Percentiles rank a stretch among this genome's conserved stretches.
These are phyloP conservation scores for Sorex maritimensis DNA, from an alignment of 2,797 vertebrate species.

Conservation along the genomic window DNA sequence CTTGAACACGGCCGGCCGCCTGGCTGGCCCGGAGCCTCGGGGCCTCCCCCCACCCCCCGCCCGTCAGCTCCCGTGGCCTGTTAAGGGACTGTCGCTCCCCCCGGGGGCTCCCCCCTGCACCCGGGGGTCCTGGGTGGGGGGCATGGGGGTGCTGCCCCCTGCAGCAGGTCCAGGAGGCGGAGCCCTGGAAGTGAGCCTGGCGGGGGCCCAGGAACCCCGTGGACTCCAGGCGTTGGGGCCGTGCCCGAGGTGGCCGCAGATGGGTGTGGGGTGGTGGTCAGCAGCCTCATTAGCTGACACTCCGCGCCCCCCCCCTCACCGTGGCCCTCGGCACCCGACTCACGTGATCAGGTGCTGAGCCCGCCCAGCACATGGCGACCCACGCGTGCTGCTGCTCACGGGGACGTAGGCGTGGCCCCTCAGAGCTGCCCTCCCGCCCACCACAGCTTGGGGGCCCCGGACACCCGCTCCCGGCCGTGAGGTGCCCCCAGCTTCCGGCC, in stretches of 20 bases:
- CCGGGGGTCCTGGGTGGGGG: background rate
- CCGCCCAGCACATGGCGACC: too few species aligned
- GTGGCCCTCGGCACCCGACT: background rate
- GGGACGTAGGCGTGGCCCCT: background rate
- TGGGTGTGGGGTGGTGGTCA: too few species aligned
- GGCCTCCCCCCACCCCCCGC: too few species aligned
- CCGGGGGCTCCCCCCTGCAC: background rate
- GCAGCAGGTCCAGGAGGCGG: background rate
- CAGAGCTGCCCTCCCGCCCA: too few species aligned
- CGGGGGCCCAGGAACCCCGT: background rate
- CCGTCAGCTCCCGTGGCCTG: background rate
- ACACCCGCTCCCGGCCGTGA: background rate
- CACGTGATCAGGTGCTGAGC: too few species aligned
- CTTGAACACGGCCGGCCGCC: conserved; percentile 50
- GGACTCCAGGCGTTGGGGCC: too few species aligned
- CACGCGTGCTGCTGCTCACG: background rate
- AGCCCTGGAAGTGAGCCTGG: background rate
- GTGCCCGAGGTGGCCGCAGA: too few species aligned
- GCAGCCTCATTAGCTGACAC: background rate
- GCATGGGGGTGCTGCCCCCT: background rate
- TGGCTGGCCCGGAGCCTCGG: too few species aligned
- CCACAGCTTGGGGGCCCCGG: too few species aligned
- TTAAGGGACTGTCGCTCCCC: conserved; percentile 15
- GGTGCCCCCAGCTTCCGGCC: background rate
- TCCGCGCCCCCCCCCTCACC: background rate